Conservation (phyloP, 1,140 invertebrate genomes). For the Heliothis subflexa region DNA sequence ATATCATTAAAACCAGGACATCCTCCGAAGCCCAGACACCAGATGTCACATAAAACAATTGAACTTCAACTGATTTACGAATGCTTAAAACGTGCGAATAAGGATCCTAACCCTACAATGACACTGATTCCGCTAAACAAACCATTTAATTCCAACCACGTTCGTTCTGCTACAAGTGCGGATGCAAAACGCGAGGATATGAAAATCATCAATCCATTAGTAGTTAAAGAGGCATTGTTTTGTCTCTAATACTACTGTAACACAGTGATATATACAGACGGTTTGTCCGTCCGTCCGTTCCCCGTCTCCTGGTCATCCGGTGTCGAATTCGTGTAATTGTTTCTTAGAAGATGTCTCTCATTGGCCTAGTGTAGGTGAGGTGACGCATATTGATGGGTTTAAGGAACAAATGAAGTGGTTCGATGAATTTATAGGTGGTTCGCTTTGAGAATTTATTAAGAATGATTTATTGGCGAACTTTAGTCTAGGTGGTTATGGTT, state of each 20-base stretch:
- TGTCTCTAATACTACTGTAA: constrained; percentile 49
- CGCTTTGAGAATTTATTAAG: constrained; percentile 12
- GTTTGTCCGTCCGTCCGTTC: constrained; percentile 27
- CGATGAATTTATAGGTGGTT: constrained; percentile 27
- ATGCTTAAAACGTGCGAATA: neutral
- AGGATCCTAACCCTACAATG: neutral
- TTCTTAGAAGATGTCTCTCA: constrained; percentile 41
- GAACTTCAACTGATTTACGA: neutral
- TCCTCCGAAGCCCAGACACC: no score
- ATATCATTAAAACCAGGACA: no score
- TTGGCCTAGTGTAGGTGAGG: constrained; percentile 13
- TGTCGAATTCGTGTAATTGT: constrained; percentile 45
- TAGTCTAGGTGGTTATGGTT: neutral
- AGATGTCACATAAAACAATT: neutral
- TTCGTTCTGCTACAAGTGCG: neutral
- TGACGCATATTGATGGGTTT: constrained; percentile 19
- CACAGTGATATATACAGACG: constrained; percentile 37
- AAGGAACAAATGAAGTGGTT: constrained; percentile 9
- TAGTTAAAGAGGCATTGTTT: constrained; percentile 70
- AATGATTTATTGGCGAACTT: constrained; percentile 3
- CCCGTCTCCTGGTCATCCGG: constrained; percentile 36
- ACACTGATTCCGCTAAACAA: constrained; percentile 15
- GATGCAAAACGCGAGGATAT: constrained; percentile 47
- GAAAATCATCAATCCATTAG: constrained; percentile 56
- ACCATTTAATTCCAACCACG: constrained; percentile 23